Conservation (phyloP, 1,140 invertebrate species). For the Drosophila seguyi region DNA sequence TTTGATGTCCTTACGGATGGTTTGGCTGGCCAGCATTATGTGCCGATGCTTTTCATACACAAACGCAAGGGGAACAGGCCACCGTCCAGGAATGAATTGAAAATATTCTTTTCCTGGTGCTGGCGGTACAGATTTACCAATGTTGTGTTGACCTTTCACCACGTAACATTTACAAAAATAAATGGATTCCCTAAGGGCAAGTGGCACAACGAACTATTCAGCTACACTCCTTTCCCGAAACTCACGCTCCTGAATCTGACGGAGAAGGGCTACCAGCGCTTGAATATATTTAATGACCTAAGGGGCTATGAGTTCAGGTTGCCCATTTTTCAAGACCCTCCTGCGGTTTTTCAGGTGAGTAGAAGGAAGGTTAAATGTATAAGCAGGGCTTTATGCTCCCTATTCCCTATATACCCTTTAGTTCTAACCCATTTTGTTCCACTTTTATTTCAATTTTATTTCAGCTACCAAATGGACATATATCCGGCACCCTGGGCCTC, state of each 20-base stretch:
- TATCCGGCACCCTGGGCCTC: slow-evolving; percentile 26
- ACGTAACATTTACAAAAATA: neutral
- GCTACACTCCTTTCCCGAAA: slow-evolving; percentile 61
- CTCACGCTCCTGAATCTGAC: slow-evolving; percentile 43
- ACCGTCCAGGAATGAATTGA: neutral
- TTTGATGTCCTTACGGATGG: slow-evolving; percentile 27
- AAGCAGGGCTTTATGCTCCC: neutral
- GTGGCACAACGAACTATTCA: slow-evolving; percentile 34
- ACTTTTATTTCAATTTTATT: neutral
- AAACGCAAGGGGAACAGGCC: neutral
- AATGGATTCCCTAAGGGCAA: neutral
- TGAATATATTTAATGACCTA: slow-evolving; percentile 33
- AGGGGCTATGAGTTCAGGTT: slow-evolving; percentile 45
- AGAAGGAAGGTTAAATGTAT: neutral
- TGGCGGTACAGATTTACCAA: slow-evolving; percentile 54
- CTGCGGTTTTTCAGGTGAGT: slow-evolving; percentile 50
- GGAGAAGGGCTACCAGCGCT: neutral
- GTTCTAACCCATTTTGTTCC: neutral
- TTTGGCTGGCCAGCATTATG: slow-evolving; percentile 39
- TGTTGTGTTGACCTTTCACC: slow-evolving; percentile 42
- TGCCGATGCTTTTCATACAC: slow-evolving; percentile 47
- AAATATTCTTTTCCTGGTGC: slow-evolving; percentile 57
- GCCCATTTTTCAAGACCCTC: slow-evolving; percentile 54
- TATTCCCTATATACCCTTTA: no score
- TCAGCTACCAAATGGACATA: slow-evolving; percentile 26